These are phyloP conservation scores for Calephelis virginiensis DNA, from an alignment of 1,140 invertebrate genomes.

Conservation along the genomic window DNA sequence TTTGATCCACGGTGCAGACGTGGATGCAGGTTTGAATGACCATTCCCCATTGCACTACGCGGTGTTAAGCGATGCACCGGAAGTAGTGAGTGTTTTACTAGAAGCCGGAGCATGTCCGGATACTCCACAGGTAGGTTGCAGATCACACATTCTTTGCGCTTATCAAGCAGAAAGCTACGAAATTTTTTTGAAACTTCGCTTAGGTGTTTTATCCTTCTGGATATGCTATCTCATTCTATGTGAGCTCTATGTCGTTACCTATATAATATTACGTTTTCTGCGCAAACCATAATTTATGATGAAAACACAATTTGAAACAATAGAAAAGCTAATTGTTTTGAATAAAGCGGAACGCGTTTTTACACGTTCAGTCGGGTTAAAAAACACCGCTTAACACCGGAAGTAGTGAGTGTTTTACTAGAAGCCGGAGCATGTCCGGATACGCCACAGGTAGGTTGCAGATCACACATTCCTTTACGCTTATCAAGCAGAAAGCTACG, in stretches of 20 bases:
- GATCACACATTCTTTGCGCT: background rate
- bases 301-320: too few relatives aligned
- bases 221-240: too few relatives aligned
- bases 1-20: constrained; percentile 83
- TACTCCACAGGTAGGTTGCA: constrained; percentile 82
- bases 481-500: background rate
- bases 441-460: constrained; percentile 82
- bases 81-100: constrained; percentile 84
- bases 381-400: constrained; percentile 55
- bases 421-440: constrained; percentile 86
- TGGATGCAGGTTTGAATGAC: constrained; percentile 85
- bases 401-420: constrained; percentile 84
- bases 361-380: too few relatives aligned
- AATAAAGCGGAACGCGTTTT: too few relatives aligned
- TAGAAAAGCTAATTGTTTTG: too few relatives aligned
- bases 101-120: constrained; percentile 86
- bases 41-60: constrained; percentile 86
- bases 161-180: background rate
- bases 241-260: too few relatives aligned
- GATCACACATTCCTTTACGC: background rate
- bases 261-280: too few relatives aligned
- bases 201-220: too few relatives aligned
- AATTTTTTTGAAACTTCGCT: too few relatives aligned
- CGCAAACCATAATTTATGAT: too few relatives aligned
- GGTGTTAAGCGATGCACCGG: constrained; percentile 83